phyloP scores from a whole-genome alignment of 2,797 vertebrate species.

The Spondyliosoma cantharus region DNA sequence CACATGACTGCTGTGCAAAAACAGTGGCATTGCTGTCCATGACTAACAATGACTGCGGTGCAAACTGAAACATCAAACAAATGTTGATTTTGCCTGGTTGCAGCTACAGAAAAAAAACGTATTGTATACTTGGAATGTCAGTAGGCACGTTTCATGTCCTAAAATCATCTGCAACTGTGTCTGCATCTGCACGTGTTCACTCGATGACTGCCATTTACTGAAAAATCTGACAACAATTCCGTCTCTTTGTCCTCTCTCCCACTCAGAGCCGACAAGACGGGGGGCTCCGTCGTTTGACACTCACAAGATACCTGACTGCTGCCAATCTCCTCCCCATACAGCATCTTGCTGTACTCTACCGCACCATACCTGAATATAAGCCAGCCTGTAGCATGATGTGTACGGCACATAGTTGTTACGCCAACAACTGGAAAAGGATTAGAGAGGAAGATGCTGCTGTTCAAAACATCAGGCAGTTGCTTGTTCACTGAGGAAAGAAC shows the following conservation, averaged over 20 bases:
- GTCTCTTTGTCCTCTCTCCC: conserved; percentile 22
- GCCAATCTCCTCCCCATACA: conserved; percentile 12
- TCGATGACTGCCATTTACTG: background rate
- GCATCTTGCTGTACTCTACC: conserved; percentile 41
- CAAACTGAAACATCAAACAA: background rate
- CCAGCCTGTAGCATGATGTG: conserved; percentile 51
- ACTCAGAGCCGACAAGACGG: conserved; percentile 65
- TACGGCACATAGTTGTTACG: conserved; percentile 30
- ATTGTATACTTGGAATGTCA: background rate
- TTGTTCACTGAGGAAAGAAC: conserved; percentile 22
- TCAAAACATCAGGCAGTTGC: conserved; percentile 14
- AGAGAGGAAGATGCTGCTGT: conserved; percentile 33
- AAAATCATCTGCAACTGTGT: background rate
- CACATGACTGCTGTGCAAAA: background rate
- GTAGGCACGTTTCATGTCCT: background rate
- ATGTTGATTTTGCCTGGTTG: background rate
- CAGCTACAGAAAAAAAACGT: background rate
- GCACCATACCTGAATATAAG: conserved; percentile 46
- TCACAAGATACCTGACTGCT: conserved; percentile 20
- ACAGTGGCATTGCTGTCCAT: background rate
- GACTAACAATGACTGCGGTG: background rate
- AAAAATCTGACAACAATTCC: background rate
- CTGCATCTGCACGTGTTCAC: background rate
- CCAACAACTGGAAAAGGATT: conserved; percentile 32
- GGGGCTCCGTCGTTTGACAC: conserved; percentile 67